Conservation (phyloP, 2,113 vertebrate genomes). For the Halcyon malimbica region DNA sequence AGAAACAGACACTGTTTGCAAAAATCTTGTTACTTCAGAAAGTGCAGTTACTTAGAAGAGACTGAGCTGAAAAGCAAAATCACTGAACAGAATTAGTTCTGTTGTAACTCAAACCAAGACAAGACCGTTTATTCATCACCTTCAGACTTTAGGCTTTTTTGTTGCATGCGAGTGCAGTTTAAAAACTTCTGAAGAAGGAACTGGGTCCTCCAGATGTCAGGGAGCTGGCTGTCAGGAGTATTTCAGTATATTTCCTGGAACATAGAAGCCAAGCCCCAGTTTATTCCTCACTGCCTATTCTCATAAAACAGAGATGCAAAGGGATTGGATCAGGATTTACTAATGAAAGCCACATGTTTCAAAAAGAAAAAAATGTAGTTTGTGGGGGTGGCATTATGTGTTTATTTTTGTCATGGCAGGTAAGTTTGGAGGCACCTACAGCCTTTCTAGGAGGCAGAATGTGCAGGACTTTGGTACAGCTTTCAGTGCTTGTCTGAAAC, state of each 20-base stretch:
- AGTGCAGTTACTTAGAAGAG: too few species aligned
- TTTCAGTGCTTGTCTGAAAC: not conserved
- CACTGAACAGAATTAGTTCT: too few species aligned
- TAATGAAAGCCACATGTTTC: not conserved
- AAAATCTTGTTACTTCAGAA: too few species aligned
- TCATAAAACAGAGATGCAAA: not conserved
- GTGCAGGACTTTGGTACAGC: not conserved
- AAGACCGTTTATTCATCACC: not conserved
- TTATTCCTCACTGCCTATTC: not conserved
- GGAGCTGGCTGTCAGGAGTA: not conserved
- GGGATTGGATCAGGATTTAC: not conserved
- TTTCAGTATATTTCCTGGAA: not conserved
- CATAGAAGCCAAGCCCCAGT: not conserved
- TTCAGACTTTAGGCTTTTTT: not conserved
- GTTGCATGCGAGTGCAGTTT: not conserved
- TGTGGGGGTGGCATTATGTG: rapidly evolving
- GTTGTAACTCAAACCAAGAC: too few species aligned
- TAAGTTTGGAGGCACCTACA: not conserved
- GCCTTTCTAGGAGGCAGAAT: not conserved
- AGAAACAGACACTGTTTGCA: too few species aligned
- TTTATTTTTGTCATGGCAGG: not conserved
- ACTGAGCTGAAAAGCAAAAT: too few species aligned
- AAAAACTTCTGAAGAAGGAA: not conserved
- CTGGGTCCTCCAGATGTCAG: not conserved
- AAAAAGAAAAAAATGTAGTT: not conserved